These are phyloP conservation scores for Gobiocypris rarus DNA, from an alignment of 2,113 vertebrate genomes.

Conservation along the genomic window DNA sequence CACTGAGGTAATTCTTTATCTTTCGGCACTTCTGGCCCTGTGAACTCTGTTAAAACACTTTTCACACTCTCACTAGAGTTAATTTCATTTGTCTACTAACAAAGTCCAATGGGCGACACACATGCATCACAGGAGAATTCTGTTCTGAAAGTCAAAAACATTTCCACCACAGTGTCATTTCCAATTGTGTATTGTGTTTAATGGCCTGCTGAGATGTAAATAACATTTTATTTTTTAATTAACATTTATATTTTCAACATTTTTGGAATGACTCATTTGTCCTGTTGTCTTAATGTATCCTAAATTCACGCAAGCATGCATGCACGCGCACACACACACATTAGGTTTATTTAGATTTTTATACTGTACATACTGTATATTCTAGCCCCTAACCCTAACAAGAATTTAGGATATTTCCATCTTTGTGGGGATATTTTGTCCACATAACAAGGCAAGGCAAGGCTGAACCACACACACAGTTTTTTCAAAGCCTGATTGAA, in stretches of 20 bases:
- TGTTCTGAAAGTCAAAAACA: not conserved
- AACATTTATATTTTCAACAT: not conserved
- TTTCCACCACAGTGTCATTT: not conserved
- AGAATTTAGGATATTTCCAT: too few relatives aligned
- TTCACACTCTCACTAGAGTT: not conserved
- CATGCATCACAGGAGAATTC: not conserved
- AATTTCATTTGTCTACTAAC: slow-evolving; percentile 1
- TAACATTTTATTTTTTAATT: not conserved
- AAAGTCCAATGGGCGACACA: not conserved
- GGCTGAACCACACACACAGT: not conserved
- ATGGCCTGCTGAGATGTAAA: not conserved
- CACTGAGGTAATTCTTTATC: not conserved
- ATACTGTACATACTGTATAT: too few relatives aligned
- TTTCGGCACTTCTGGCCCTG: not conserved
- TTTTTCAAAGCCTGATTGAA: not conserved
- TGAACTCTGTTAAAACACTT: not conserved
- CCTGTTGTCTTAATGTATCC: not conserved
- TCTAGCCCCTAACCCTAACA: too few relatives aligned
- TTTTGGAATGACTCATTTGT: not conserved
- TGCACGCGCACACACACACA: not conserved
- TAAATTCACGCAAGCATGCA: not conserved
- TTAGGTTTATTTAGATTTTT: too few relatives aligned
- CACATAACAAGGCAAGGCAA: too few relatives aligned
- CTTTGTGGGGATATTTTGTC: too few relatives aligned
- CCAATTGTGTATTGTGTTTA: not conserved